These are phyloP conservation scores for Marronus borbonicus DNA, from an alignment of 2,888 invertebrate species.

Conservation along the genomic window DNA sequence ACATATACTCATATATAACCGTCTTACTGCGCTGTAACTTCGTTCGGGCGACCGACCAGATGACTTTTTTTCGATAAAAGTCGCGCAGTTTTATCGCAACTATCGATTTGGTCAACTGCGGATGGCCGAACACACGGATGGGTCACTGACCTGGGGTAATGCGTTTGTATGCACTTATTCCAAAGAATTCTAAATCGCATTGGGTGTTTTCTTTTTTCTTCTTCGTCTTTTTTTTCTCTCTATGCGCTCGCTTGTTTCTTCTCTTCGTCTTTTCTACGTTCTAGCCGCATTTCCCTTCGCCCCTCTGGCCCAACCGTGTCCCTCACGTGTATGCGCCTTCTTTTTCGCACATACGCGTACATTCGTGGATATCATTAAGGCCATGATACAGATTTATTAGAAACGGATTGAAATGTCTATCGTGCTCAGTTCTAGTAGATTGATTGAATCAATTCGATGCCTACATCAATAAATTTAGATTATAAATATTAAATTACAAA, in stretches of 20 bases:
- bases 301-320: neutral
- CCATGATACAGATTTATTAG: neutral
- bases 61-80: slow-evolving; percentile 42
- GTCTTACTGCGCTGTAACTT: neutral
- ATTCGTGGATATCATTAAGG: too few species aligned
- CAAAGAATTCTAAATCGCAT: slow-evolving; percentile 53
- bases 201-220: slow-evolving; percentile 37
- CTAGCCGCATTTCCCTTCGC: neutral
- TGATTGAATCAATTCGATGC: too few species aligned
- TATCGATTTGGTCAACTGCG: slow-evolving; percentile 58
- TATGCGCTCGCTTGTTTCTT: slow-evolving; percentile 23
- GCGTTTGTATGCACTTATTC: slow-evolving; percentile 54
- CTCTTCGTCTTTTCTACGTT: slow-evolving; percentile 25
- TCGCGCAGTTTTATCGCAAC: slow-evolving; percentile 49
- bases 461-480: too few species aligned
- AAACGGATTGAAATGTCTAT: too few species aligned
- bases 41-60: slow-evolving; percentile 40
- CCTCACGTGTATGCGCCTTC: neutral
- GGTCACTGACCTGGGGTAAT: slow-evolving; percentile 59
- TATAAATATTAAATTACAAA: too few species aligned
- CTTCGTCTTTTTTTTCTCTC: slow-evolving; percentile 4
- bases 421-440: too few species aligned
- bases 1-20: neutral
- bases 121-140: slow-evolving; percentile 43
- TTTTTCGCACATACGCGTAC: too few species aligned